phyloP scores from a whole-genome alignment of 2,888 invertebrate genomes.

The Drosophila mulleri region DNA sequence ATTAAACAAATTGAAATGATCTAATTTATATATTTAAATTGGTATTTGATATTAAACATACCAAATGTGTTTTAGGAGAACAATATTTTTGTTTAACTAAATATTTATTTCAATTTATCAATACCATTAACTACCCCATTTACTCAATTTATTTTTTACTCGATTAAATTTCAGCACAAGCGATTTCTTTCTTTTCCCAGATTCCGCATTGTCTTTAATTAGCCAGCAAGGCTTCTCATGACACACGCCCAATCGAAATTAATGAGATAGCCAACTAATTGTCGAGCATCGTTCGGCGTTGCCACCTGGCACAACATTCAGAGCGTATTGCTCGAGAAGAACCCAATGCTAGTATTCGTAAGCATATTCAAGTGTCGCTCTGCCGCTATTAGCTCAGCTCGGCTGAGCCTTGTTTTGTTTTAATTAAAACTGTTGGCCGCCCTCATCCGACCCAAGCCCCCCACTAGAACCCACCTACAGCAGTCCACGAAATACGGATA shows the following conservation, averaged over 20 bases:
- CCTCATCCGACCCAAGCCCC: slow-evolving; percentile 20
- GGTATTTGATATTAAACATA: too few relatives aligned
- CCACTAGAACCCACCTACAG: not conserved
- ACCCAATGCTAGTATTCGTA: not conserved
- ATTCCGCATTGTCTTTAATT: not conserved
- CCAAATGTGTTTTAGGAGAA: too few relatives aligned
- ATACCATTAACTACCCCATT: too few relatives aligned
- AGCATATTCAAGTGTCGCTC: slow-evolving; percentile 41
- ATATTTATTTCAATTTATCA: too few relatives aligned
- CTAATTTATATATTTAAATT: too few relatives aligned
- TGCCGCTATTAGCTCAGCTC: slow-evolving; percentile 25
- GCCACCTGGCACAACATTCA: slow-evolving; percentile 15
- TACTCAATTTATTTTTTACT: too few relatives aligned
- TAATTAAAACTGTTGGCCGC: slow-evolving; percentile 77
- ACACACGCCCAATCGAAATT: not conserved
- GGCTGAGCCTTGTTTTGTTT: slow-evolving; percentile 65
- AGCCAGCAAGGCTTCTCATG: not conserved
- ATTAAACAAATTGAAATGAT: too few relatives aligned
- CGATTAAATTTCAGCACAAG: too few relatives aligned
- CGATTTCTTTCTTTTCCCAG: not conserved
- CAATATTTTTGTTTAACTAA: too few relatives aligned
- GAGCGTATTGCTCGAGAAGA: not conserved
- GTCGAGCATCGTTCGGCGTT: not conserved
- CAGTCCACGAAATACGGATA: not conserved
- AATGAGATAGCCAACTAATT: not conserved